Base-by-base conservation (phyloP, 2,888 invertebrate species). In the Norana najaformis region DNA sequence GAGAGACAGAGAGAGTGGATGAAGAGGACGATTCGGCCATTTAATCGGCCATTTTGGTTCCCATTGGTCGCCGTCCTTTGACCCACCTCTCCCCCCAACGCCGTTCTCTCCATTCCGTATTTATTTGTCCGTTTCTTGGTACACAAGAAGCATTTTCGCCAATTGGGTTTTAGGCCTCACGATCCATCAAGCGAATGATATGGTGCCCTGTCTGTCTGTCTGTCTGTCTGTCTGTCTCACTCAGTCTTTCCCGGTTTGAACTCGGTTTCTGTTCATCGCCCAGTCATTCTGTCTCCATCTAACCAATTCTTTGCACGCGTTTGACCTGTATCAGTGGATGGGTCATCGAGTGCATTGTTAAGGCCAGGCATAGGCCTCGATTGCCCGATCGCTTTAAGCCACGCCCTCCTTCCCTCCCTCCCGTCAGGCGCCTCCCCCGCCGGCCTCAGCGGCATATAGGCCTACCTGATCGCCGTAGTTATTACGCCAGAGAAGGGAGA, bases 251-350 rank as follows among this genome's bases (percentile, higher is more conserved):
- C n/a, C 1, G 18, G 35, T 35, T 30, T 36, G 35, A 18, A n/a
- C 35, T 36, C 20, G 30, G 3, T 36, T 4, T 83, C 89, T 30
- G 14, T 37, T 41, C n/a, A 13, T 53, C 14, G n/a, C 2, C 89
- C 53, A 8, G 91, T 91, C 90, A 89, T 90, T 90, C 91, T 92
- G 90, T 90, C 91, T 91, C 90, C 91, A 90, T 92, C 90, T 91
- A 90, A 91, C 91, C 91, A 89, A 91, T 91, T 90, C 91, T 91
- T 90, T 91, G 91, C 92, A 90, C 91, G 90, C 92, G 91, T 90
- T 91, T 91, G 91, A 90, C 83, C 83, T 89, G 34, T 36, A 18
- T 35, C 88, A 11, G 5, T 3, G 3, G 18, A 23, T 1, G 8
- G 47, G 47, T 47, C 23, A 47, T 23, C 47, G 23, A 23, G 47